Percentiles rank a stretch among this genome's conserved stretches.
Conservation (phyloP, 2,113 vertebrate genomes). For the Phainopepla nitens region DNA sequence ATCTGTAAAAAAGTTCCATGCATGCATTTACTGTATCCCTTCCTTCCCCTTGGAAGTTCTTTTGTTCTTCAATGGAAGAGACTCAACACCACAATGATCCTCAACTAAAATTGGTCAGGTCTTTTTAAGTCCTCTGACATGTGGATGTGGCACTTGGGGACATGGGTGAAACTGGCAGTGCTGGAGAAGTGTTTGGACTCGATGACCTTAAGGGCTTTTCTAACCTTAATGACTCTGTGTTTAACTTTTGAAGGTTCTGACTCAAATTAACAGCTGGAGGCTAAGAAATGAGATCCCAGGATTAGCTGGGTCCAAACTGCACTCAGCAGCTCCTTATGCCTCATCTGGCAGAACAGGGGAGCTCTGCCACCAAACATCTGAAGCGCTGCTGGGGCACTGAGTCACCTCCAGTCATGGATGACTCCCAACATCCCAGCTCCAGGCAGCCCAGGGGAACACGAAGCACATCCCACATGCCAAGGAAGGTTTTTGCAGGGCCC, state of each 20-base stretch:
- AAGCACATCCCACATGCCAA: not conserved
- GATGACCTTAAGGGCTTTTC: not conserved
- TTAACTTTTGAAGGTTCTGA: not conserved
- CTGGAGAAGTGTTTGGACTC: not conserved
- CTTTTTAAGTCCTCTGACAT: not conserved
- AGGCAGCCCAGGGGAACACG: not conserved
- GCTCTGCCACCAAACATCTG: not conserved
- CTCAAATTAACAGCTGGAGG: not conserved
- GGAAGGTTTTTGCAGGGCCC: not conserved
- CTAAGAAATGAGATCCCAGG: not conserved
- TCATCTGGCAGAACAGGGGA: not conserved
- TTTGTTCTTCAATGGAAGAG: not conserved
- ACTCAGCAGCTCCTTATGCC: not conserved
- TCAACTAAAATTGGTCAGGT: not conserved
- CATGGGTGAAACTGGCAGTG: not conserved
- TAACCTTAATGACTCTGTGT: not conserved
- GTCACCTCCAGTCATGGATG: not conserved
- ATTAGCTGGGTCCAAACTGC: not conserved
- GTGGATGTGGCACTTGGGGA: not conserved
- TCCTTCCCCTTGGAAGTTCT: not conserved
- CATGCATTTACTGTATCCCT: not conserved
- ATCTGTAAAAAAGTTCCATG: not conserved
- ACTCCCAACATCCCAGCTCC: not conserved
- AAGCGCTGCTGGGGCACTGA: not conserved
- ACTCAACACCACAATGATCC: not conserved